Base-by-base conservation (phyloP, 2,113 vertebrate genomes). In the Rhipidura dahli region DNA sequence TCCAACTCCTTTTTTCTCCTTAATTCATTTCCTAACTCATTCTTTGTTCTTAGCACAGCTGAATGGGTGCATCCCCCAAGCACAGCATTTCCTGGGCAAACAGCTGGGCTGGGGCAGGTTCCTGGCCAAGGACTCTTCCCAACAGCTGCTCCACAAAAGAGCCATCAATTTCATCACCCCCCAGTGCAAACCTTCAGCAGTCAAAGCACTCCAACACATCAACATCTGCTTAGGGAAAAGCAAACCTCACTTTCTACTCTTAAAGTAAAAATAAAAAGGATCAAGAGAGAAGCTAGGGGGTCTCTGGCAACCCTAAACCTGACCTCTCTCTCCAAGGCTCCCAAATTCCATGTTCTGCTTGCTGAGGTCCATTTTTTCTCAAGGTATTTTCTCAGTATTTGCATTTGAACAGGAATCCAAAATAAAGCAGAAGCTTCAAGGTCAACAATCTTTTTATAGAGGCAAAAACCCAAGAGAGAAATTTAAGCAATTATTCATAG, bases 401-500 rank as follows among this genome's bases (percentile, higher is more conserved):
- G 47, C 49, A 94, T 96, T 96, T 92, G 91, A 94, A 95, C 89
- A 72, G 87, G 86, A 94, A 92, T 89, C 95, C 31, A 72, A 93
- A 97, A 80, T 68, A 53, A 75, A 96, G 93, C 69, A 83, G 87
- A 88, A 94, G 65, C 79, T 95, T 86, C 83, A 94, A 95, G 86
- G 84, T 96, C 89, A 91, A 83, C 91, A 92, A 73, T 79, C 81
- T 91, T 96, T 97, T 96, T 86, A 89, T 69, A 94, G 85, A 88
- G 96, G 54, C 71, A 79, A 81, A 96, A 94, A 57, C 83, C 84
- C 95, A 90, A 40, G 57, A 95, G 96, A 93, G 51, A 81, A 84
- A 94, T 93, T 94, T 54, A 66, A 90, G 95, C 90, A 97, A 97
- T 97, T 96, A 92, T 65, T 94, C 92, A 73, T 88, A 94, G 54